phyloP scores from a whole-genome alignment of 2,113 vertebrate species.

The Acrocephalus arundinaceus region DNA sequence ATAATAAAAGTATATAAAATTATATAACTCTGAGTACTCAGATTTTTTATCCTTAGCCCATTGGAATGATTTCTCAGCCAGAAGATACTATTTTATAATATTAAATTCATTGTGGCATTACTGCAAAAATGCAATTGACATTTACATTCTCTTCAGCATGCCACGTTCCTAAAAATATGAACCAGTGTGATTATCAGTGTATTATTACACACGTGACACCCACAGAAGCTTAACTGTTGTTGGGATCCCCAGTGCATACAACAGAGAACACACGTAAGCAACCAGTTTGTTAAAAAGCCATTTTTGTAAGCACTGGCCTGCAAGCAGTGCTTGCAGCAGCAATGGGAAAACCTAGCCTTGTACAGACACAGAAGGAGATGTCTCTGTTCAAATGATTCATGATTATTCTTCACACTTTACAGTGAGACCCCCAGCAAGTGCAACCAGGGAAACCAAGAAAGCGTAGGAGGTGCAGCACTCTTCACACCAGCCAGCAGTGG shows the following conservation, averaged over 20 bases:
- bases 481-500: background rate
- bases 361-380: background rate
- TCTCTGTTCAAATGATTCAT: background rate
- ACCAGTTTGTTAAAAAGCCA: background rate
- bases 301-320: background rate
- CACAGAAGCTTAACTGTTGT: background rate
- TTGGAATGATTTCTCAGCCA: background rate
- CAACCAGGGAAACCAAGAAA: background rate
- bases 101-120: background rate
- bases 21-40: background rate
- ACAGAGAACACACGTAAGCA: fast-evolving
- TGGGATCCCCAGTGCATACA: background rate
- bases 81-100: background rate
- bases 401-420: background rate
- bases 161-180: background rate
- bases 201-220: background rate
- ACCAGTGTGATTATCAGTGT: background rate
- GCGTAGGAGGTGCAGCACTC: background rate
- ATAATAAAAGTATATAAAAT: background rate
- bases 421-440: background rate
- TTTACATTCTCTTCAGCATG: background rate
- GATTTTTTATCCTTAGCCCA: background rate
- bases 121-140: background rate
- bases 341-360: background rate
- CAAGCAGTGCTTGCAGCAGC: background rate